Percentiles rank a stretch among this genome's conserved stretches.
Evolutionary conservation across 2,888 invertebrate genomes (phyloP).

Genomic region (Apamea anceps): DNA sequence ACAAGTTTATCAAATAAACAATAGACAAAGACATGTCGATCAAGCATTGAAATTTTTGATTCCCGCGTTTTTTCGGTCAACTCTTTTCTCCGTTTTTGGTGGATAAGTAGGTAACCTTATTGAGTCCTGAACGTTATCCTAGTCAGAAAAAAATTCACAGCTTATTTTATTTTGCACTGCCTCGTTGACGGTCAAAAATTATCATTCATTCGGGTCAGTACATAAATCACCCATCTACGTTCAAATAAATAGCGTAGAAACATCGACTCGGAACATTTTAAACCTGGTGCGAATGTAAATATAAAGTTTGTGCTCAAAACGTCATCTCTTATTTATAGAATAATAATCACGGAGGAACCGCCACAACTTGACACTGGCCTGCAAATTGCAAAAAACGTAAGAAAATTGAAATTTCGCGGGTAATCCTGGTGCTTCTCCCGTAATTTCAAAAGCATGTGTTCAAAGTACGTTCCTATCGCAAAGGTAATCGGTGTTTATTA

Average conservation of each 20-base stretch:
- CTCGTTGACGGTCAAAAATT: slow-evolving; percentile 43
- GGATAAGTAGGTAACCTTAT: background rate
- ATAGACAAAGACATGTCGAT: background rate
- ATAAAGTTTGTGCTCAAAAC: slow-evolving; percentile 22
- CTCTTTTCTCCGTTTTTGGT: background rate
- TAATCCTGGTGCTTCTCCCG: background rate
- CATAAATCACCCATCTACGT: slow-evolving; percentile 4
- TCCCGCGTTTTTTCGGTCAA: background rate
- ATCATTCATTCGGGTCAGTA: background rate
- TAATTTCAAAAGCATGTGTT: background rate
- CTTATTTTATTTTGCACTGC: background rate
- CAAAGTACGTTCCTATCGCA: background rate
- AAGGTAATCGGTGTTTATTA: background rate
- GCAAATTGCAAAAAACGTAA: background rate
- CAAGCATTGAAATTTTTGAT: too few relatives aligned
- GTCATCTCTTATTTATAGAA: background rate
- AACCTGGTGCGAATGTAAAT: background rate
- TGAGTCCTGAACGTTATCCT: background rate
- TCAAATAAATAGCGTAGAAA: slow-evolving; percentile 31
- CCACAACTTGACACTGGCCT: background rate
- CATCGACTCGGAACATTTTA: background rate
- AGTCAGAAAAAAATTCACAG: slow-evolving; percentile 29
- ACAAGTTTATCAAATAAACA: background rate
- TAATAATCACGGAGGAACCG: background rate
- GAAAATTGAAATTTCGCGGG: background rate